phyloP scores from a whole-genome alignment of 2,797 vertebrate species.

The Macropus fuliginosus region DNA sequence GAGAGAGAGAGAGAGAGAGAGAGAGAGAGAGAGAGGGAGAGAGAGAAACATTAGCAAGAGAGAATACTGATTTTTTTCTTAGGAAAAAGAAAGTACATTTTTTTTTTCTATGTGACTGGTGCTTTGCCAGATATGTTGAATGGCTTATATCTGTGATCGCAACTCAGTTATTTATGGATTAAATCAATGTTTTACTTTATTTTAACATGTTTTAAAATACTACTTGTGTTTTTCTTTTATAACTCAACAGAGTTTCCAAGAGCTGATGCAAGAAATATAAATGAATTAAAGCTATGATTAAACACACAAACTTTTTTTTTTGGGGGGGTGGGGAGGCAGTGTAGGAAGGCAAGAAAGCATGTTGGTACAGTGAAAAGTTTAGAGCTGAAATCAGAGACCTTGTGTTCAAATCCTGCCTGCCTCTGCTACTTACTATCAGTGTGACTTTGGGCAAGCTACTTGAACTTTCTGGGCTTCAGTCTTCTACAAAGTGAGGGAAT shows the following conservation, averaged over 20 bases:
- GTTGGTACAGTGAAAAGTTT: neutral
- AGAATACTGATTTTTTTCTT: neutral
- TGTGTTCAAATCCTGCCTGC: conserved; percentile 4
- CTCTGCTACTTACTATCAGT: neutral
- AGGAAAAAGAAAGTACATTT: neutral
- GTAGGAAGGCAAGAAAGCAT: neutral
- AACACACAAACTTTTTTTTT: neutral
- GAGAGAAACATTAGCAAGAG: neutral
- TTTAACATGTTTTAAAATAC: neutral
- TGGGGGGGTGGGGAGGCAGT: neutral
- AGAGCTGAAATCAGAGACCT: neutral
- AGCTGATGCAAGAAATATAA: neutral
- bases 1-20: too few species aligned
- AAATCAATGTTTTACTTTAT: neutral
- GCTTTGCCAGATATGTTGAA: neutral
- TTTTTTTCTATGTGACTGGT: neutral
- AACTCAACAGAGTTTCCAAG: neutral
- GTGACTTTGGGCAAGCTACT: neutral
- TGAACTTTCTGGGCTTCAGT: neutral
- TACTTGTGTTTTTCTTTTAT: neutral
- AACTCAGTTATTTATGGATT: neutral
- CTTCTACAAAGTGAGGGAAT: conserved; percentile 11
- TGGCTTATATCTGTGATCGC: neutral
- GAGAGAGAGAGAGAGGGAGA: too few species aligned
- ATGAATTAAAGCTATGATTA: neutral